These are phyloP conservation scores for Clamator glandarius DNA, from an alignment of 2,797 vertebrate species.

Conservation along the genomic window DNA sequence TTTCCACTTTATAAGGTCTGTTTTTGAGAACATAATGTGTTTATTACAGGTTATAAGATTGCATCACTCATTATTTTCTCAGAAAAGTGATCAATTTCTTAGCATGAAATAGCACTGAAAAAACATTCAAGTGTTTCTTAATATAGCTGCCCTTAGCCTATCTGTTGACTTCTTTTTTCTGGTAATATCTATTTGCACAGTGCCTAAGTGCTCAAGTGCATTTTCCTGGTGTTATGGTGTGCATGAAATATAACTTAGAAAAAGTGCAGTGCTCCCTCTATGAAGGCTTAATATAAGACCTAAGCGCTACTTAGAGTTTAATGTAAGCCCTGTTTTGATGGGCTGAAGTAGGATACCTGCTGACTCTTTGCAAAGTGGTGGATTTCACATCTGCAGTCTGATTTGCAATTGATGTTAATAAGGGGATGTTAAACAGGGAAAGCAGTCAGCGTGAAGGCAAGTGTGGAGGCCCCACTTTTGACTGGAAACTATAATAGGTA, in stretches of 20 bases:
- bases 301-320: slow-evolving; percentile 14
- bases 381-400: slow-evolving; percentile 18
- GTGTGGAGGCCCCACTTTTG: neutral
- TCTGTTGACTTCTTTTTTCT: neutral
- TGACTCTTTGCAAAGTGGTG: slow-evolving; percentile 39
- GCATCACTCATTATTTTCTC: neutral
- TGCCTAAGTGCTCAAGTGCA: slow-evolving; percentile 7
- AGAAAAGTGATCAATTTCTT: neutral
- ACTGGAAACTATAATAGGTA: neutral
- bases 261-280: neutral
- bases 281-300: neutral
- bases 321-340: slow-evolving; percentile 48
- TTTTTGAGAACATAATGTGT: neutral
- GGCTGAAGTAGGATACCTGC: slow-evolving; percentile 52
- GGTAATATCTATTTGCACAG: slow-evolving; percentile 11
- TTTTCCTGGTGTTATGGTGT: slow-evolving; percentile 31
- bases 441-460: slow-evolving; percentile 15
- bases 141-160: slow-evolving; percentile 6
- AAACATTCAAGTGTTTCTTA: slow-evolving; percentile 6
- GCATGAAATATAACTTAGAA: slow-evolving; percentile 3
- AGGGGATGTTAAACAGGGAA: slow-evolving; percentile 31
- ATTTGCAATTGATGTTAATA: slow-evolving; percentile 46
- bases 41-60: slow-evolving; percentile 16
- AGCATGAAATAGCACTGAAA: slow-evolving; percentile 9
- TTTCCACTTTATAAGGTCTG: neutral